phyloP scores from a whole-genome alignment of 2,888 invertebrate species.

The Punctoribates punctum region DNA sequence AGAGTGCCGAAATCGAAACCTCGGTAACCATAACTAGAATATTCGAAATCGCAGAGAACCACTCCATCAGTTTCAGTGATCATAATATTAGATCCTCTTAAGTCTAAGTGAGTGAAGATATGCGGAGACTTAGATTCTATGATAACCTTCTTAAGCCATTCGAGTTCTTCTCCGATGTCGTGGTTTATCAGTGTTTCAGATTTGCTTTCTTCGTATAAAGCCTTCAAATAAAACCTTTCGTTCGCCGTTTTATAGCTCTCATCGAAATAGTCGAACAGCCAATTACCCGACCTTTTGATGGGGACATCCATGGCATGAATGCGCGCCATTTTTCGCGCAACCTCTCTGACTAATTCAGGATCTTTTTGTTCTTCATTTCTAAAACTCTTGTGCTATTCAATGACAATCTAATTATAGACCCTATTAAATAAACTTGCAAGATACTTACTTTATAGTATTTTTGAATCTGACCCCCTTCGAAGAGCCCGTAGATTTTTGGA shows the following conservation, averaged over 20 bases:
- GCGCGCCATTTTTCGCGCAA: slow-evolving; percentile 86
- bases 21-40: slow-evolving; percentile 30
- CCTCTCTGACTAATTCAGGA: slow-evolving; percentile 70
- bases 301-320: slow-evolving; percentile 91
- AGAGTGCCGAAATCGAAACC: slow-evolving; percentile 24
- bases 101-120: too few species aligned
- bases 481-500: slow-evolving; percentile 88
- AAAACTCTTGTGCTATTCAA: slow-evolving; percentile 69
- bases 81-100: too few species aligned
- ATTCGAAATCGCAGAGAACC: slow-evolving; percentile 34
- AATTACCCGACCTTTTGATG: slow-evolving; percentile 64
- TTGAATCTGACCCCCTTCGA: slow-evolving; percentile 91
- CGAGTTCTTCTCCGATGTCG: slow-evolving; percentile 27
- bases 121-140: background rate
- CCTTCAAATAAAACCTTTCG: background rate
- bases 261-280: slow-evolving; percentile 1
- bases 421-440: too few species aligned
- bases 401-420: too few species aligned
- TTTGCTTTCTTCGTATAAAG: slow-evolving; percentile 12
- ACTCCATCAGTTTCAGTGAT: too few species aligned
- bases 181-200: background rate
- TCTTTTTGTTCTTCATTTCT: slow-evolving; percentile 69
- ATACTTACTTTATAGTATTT: slow-evolving; percentile 61
- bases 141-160: background rate
- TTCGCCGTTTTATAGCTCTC: too few species aligned